These are phyloP conservation scores for Trinectes maculatus DNA, from an alignment of 2,113 vertebrate species.

Conservation along the genomic window DNA sequence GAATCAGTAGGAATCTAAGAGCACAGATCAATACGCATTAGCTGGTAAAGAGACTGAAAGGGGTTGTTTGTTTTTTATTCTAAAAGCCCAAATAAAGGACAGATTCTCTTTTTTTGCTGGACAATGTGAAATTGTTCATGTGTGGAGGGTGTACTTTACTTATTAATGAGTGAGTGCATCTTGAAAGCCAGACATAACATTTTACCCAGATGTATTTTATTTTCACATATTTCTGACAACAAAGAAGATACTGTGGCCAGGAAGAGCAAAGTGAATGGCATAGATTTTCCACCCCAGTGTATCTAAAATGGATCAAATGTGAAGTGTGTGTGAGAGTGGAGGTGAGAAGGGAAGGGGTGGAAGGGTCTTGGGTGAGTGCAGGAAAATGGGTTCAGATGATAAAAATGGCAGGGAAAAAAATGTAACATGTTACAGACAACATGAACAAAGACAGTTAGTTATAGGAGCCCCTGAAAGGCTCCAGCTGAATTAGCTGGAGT, in stretches of 20 bases:
- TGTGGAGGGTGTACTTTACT: constrained; percentile 22
- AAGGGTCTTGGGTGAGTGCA: constrained; percentile 38
- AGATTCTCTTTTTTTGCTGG: constrained; percentile 52
- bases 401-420: constrained; percentile 47
- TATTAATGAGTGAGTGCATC: constrained; percentile 43
- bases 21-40: constrained; percentile 89
- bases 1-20: constrained; percentile 35
- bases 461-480: constrained; percentile 53
- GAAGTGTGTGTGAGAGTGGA: constrained; percentile 54
- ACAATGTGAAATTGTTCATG: constrained; percentile 27
- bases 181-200: constrained; percentile 40
- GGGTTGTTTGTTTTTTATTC: constrained; percentile 68
- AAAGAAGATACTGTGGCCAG: constrained; percentile 37
- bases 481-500: constrained; percentile 43
- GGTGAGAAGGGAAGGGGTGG: neutral
- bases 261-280: constrained; percentile 60
- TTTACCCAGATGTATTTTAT: constrained; percentile 44
- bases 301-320: constrained; percentile 65
- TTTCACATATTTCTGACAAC: constrained; percentile 41
- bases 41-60: constrained; percentile 79
- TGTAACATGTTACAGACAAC: constrained; percentile 26
- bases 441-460: constrained; percentile 51
- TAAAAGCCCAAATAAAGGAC: constrained; percentile 79
- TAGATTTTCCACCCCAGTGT: constrained; percentile 58
- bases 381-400: constrained; percentile 59